Base-by-base conservation (phyloP, 1,140 invertebrate species). In the Cotesia vestalis region DNA sequence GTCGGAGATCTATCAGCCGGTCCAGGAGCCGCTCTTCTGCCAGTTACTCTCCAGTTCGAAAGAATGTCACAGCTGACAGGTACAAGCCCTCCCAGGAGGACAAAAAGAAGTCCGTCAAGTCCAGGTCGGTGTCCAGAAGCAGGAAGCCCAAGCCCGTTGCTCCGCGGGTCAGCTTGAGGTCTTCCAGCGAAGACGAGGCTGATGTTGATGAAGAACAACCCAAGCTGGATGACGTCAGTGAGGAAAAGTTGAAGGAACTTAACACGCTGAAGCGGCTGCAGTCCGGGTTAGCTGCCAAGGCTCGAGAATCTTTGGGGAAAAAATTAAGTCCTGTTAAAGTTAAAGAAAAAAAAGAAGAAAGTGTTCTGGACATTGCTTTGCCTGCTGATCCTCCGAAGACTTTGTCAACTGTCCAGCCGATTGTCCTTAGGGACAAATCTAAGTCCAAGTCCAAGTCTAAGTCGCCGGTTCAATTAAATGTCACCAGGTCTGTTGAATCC, bases 31-130 rank as follows among this genome's bases (percentile, higher is more conserved):
- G 53, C 74, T 86, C 89, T 2, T 89, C 88, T 69, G 82, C 92
- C 67, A 91, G 90, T 69, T 92, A 92, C 77, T 92, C 91, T 0
- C 91, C 91, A 0, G 88, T 91, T 0, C 83, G 89, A 5, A 85
- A 89, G 8, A 89, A 90, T 82, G 90, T 91, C 0, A 27, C 27
- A 27, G 27, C 27, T 0, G 91, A 91, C 71, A 86, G 90, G 1
- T 92, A 92, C 72, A 86, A 84, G 1, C 91, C 91, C 52, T 89
- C 90, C 38, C 80, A 89, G 34, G 85, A 81, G 11, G 82, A 85
- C 0, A 81, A 81, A 75, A 75, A n/a, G 75, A 51, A 60, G 11
- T 69, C 73, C 66, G n/a, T 36, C 12, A 73, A 73, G 52, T 75
- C 80, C 1, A 64, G 80, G 2, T 81, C 80, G 4, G 74, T 36